Evolutionary conservation across 1,140 invertebrate species (phyloP).

Genomic region (Portunus trituberculatus): DNA sequence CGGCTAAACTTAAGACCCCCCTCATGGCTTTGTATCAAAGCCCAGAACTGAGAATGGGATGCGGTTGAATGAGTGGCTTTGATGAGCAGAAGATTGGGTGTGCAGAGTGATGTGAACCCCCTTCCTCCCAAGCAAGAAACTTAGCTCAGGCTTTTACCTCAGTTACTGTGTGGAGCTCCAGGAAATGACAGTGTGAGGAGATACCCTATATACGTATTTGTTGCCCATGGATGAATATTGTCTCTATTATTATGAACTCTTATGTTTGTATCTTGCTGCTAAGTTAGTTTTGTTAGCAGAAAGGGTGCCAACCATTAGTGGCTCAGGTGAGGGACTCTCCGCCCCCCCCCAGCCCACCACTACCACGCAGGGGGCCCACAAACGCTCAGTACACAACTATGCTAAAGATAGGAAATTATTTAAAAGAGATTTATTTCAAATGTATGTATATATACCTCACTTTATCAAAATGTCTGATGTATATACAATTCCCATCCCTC

Average conservation of each 20-base stretch:
- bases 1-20: conserved; percentile 16
- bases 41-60: conserved; percentile 51
- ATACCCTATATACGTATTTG: conserved; percentile 77
- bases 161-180: conserved; percentile 76
- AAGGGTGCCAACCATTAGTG: conserved; percentile 75
- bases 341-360: conserved; percentile 39
- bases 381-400: conserved; percentile 64
- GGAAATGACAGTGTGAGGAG: conserved; percentile 72
- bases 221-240: conserved; percentile 74
- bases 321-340: conserved; percentile 73
- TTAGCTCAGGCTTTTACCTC: conserved; percentile 77
- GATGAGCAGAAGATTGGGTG: conserved; percentile 72
- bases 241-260: conserved; percentile 71
- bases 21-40: conserved; percentile 71
- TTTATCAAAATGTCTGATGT: conserved; percentile 65
- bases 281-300: conserved; percentile 75
- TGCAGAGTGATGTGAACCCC: conserved; percentile 74
- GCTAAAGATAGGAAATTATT: conserved; percentile 59
- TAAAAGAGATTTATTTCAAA: conserved; percentile 46
- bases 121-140: conserved; percentile 76
- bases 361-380: conserved; percentile 35
- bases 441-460: conserved; percentile 67
- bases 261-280: conserved; percentile 69
- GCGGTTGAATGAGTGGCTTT: conserved; percentile 55
- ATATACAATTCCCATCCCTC: conserved; percentile 39